Base-by-base conservation (phyloP, 2,113 vertebrate species). In the Sinocyclocheilus maitianheensis region DNA sequence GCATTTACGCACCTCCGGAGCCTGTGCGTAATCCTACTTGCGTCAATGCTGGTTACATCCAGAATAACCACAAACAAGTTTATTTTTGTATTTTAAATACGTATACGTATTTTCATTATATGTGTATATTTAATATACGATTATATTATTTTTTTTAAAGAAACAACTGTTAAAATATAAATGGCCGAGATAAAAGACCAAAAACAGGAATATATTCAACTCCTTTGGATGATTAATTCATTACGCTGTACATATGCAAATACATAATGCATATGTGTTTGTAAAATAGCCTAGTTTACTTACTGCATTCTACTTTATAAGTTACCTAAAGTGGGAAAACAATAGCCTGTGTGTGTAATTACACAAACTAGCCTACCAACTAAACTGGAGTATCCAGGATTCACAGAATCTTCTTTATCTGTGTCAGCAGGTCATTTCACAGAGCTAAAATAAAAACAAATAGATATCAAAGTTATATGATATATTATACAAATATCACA, bases 301-400 rank as follows among this genome's bases (percentile, higher is more conserved):
- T 30, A 78, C 6, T 34, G 10, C 9, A 10, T 77, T 55, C 14
- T 53, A 18, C 13, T 77, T 24, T 1, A 22, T 8, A 51, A 77
- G 24, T 26, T 37, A 30, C 30, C 18, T 71, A 10, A 46, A 46
- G 72, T n/a, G 26, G 3, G 5, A 67, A 69, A 34, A 72, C 16
- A 4, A 67, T 24, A 63, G 3, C n/a, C 11, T 24, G 4, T 12
- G 24, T 37, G 16, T 40, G 30, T 34, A 34, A 34, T 34, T 34
- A 34, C 30, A 34, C 30, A 34, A 34, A 37, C 37, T 37, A 37
- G 37, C 37, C 37, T 37, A 37, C 87, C 84, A 84, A 67, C 20
- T 80, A 20, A 84, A 86, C 55, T 65, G 75, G 51, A 65, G 74
- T 48, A 82, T 78, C 72, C 53, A 86, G 55, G 30, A 65, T 12